Evolutionary conservation across 2,888 invertebrate genomes (phyloP).

Genomic region (Caenorhabditis sp.): DNA sequence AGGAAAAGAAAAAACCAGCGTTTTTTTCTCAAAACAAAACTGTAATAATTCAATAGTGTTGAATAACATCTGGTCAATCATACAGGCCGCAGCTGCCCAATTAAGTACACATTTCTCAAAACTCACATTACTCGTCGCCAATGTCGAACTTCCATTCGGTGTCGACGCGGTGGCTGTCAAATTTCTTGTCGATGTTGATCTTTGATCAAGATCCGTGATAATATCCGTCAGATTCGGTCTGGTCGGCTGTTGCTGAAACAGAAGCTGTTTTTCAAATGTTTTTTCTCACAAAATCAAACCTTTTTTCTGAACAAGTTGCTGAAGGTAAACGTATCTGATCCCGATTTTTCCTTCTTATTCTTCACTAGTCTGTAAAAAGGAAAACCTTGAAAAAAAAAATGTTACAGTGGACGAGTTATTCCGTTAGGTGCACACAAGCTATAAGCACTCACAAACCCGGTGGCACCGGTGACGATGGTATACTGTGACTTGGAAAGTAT

Average conservation of each 20-base stretch:
- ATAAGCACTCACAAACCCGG: conserved; percentile 18
- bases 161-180: conserved; percentile 13
- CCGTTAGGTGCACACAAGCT: neutral
- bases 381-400: too few species aligned
- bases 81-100: neutral
- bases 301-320: conserved; percentile 37
- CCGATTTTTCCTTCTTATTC: conserved; percentile 36
- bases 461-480: conserved; percentile 8
- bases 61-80: too few species aligned
- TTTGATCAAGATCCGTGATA: conserved; percentile 34
- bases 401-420: too few species aligned
- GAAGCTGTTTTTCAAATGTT: neutral
- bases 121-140: conserved; percentile 1
- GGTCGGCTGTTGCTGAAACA: conserved; percentile 13
- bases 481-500: conserved; percentile 15
- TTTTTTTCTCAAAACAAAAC: too few species aligned
- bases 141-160: conserved; percentile 4
- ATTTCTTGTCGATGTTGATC: conserved; percentile 19
- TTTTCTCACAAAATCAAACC: conserved; percentile 10
- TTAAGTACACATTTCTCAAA: neutral
- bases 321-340: conserved; percentile 47
- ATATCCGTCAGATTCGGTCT: conserved; percentile 36
- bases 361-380: conserved; percentile 36
- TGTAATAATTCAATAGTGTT: too few species aligned
- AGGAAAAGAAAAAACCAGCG: too few species aligned